phyloP scores from a whole-genome alignment of 1,140 invertebrate species.

The Pogonomyrmex californicus region DNA sequence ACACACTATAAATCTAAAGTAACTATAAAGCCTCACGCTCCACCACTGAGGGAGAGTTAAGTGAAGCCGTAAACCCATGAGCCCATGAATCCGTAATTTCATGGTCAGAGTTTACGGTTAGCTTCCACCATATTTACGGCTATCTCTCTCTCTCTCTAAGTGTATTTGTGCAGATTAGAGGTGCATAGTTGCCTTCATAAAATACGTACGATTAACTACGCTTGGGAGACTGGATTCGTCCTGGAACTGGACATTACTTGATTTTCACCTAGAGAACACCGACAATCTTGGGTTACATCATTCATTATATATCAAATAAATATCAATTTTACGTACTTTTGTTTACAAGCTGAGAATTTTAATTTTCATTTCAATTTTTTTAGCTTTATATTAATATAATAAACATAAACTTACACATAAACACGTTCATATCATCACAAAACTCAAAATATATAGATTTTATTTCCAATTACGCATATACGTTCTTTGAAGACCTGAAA shows the following conservation, averaged over 20 bases:
- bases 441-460: background rate
- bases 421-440: background rate
- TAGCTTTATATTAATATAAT: background rate
- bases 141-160: slow-evolving; percentile 56
- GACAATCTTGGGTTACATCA: background rate
- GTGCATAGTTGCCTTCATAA: slow-evolving; percentile 61
- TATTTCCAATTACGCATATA: background rate
- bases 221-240: slow-evolving; percentile 30
- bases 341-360: background rate
- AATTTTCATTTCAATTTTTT: too few relatives aligned
- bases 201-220: slow-evolving; percentile 56
- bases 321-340: background rate
- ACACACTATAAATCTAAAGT: slow-evolving; percentile 62
- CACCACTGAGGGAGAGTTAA: slow-evolving; percentile 45
- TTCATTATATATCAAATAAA: background rate
- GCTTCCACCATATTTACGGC: slow-evolving; percentile 63
- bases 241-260: slow-evolving; percentile 2
- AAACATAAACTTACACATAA: background rate
- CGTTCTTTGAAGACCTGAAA: background rate
- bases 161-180: slow-evolving; percentile 65
- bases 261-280: background rate
- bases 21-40: slow-evolving; percentile 58
- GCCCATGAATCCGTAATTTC: slow-evolving; percentile 68
- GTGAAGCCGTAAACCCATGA: slow-evolving; percentile 63
- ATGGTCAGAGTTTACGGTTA: slow-evolving; percentile 64